These are phyloP conservation scores for Todiramphus chloris DNA, from an alignment of 2,113 vertebrate species.

Conservation along the genomic window DNA sequence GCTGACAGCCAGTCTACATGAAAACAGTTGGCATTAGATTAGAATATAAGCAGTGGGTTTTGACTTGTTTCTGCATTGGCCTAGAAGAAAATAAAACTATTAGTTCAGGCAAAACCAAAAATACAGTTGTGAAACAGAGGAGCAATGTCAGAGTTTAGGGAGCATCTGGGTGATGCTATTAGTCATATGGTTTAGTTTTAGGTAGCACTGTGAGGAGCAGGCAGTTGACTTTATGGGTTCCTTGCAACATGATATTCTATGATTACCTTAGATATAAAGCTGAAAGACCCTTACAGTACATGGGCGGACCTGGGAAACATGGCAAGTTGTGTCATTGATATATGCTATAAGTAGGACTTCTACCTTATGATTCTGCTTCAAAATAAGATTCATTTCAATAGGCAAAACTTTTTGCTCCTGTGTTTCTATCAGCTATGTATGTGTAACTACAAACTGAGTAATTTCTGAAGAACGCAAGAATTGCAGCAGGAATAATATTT, in stretches of 20 bases:
- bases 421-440: not conserved
- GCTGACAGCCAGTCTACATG: not conserved
- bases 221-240: not conserved
- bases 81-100: not conserved
- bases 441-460: not conserved
- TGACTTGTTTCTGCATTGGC: not conserved
- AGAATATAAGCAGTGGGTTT: not conserved
- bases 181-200: not conserved
- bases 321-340: not conserved
- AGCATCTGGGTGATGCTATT: not conserved
- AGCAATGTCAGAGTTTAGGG: not conserved
- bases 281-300: not conserved
- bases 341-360: not conserved
- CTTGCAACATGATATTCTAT: not conserved
- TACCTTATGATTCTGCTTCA: not conserved
- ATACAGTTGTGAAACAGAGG: not conserved
- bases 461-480: not conserved
- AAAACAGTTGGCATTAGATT: not conserved
- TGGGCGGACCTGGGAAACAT: not conserved
- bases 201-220: not conserved
- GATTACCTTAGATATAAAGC: not conserved
- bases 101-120: not conserved
- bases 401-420: not conserved
- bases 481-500: not conserved
- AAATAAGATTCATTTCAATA: not conserved